Evolutionary conservation across 2,113 vertebrate species (phyloP).

Genomic region (Phaethon lepturus): DNA sequence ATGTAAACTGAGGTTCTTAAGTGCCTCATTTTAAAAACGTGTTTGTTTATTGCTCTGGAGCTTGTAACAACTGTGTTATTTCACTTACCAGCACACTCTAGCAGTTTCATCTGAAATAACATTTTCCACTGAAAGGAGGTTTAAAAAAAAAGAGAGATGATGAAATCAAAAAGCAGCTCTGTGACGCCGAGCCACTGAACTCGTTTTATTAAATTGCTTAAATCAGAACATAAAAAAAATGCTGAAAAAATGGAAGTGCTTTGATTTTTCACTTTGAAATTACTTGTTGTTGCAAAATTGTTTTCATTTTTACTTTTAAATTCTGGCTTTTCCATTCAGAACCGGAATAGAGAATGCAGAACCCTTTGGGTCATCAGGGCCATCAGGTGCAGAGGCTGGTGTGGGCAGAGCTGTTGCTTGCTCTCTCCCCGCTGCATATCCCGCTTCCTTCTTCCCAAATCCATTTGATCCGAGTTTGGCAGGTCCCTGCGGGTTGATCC

Average conservation of each 20-base stretch:
- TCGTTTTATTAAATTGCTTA: neutral
- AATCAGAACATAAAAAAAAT: neutral
- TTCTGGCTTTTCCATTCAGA: neutral
- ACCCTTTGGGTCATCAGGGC: neutral
- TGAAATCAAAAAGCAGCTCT: neutral
- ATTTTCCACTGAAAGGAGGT: neutral
- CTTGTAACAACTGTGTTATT: neutral
- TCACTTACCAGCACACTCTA: neutral
- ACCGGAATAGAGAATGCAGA: neutral
- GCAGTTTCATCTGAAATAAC: neutral
- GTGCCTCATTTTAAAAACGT: neutral
- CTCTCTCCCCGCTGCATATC: neutral
- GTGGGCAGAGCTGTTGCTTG: neutral
- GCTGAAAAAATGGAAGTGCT: neutral
- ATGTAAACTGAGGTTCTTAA: neutral
- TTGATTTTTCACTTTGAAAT: constrained; percentile 5
- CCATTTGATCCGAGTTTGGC: neutral
- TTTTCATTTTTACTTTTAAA: neutral
- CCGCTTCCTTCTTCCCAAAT: neutral
- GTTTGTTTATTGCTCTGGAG: constrained; percentile 1
- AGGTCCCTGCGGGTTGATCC: neutral
- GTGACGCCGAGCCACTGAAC: neutral
- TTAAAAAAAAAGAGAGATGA: neutral
- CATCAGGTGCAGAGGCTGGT: neutral
- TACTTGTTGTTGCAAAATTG: neutral